These are phyloP conservation scores for Timema cristinae DNA, from an alignment of 2,888 invertebrate genomes.

Conservation along the genomic window DNA sequence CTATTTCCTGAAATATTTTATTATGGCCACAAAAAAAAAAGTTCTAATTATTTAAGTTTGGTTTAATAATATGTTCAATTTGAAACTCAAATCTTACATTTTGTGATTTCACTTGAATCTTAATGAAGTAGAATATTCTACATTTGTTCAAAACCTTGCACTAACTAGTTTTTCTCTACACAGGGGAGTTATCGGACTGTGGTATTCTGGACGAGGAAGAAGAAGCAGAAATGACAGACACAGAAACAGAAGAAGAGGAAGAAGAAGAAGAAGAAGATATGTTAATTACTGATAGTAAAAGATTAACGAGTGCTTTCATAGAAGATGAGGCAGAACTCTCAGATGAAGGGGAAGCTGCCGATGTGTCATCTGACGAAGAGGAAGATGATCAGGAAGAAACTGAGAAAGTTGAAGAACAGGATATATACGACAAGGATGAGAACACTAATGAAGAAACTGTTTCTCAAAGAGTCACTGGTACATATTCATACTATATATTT, in stretches of 20 bases:
- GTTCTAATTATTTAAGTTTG: no score
- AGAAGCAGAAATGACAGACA: slow-evolving; percentile 37
- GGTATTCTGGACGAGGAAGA: slow-evolving; percentile 33
- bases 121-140: no score
- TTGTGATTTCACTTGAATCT: no score
- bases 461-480: neutral
- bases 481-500: no score
- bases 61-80: no score
- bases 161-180: no score
- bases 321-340: slow-evolving; percentile 51
- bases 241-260: slow-evolving; percentile 41
- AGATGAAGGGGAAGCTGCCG: slow-evolving; percentile 34
- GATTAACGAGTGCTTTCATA: slow-evolving; percentile 42
- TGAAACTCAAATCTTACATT: no score
- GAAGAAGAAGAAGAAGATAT: slow-evolving; percentile 41
- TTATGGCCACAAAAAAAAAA: no score
- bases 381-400: slow-evolving; percentile 32
- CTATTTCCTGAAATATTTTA: no score
- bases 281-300: slow-evolving; percentile 35
- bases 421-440: neutral
- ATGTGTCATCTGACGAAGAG: slow-evolving; percentile 35
- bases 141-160: no score
- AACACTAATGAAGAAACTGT: neutral
- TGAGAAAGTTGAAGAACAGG: slow-evolving; percentile 36
- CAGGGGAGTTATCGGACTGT: slow-evolving; percentile 25